Evolutionary conservation across 2,797 vertebrate species (phyloP).

Genomic region (Lithobates sylvaticus): DNA sequence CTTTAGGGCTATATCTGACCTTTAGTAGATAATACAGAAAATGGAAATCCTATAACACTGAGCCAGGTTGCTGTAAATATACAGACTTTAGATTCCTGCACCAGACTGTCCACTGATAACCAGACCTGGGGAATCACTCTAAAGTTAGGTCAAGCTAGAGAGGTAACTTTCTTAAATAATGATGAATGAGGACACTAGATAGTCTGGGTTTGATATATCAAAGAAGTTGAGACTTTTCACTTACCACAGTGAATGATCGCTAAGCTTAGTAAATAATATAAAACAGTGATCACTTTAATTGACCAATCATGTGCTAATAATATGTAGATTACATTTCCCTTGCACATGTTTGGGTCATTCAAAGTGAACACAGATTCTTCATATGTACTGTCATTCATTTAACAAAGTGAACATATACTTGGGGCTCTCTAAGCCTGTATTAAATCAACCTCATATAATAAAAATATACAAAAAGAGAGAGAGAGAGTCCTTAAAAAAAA

Average conservation of each 20-base stretch:
- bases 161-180: not conserved
- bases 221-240: no score
- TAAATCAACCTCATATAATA: no score
- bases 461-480: no score
- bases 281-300: no score
- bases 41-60: not conserved
- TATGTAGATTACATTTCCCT: no score
- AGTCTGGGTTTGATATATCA: not conserved
- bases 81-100: not conserved
- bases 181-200: not conserved
- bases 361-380: no score
- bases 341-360: no score
- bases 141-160: not conserved
- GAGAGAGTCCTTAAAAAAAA: no score
- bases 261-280: no score
- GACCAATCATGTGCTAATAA: not conserved
- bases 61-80: not conserved
- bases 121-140: not conserved
- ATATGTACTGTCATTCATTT: not conserved
- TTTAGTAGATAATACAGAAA: not conserved
- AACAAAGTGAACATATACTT: no score
- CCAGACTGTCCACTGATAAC: not conserved
- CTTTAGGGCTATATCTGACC: not conserved
- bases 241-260: no score
- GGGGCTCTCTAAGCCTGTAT: no score